Evolutionary conservation across 2,113 vertebrate species (phyloP).

Genomic region (Chloropsis cyanopogon): DNA sequence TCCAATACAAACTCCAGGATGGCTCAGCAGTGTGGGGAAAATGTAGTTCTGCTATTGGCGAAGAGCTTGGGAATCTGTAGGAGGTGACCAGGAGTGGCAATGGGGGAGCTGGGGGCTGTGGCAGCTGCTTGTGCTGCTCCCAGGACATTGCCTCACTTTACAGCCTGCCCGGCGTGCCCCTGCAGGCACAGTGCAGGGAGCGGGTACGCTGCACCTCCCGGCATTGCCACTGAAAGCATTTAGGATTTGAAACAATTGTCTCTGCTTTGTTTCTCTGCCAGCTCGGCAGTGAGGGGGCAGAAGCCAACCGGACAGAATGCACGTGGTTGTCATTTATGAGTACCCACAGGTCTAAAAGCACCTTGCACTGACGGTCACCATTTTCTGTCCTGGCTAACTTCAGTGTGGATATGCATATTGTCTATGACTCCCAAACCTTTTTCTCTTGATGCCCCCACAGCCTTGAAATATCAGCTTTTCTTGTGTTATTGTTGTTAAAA

Average conservation of each 20-base stretch:
- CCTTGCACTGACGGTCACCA: neutral
- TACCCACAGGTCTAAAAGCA: neutral
- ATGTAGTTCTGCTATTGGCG: neutral
- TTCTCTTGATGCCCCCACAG: neutral
- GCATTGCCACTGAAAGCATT: neutral
- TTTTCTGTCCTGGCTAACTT: neutral
- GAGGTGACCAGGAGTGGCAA: neutral
- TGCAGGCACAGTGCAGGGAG: neutral
- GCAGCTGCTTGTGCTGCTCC: neutral
- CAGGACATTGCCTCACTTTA: neutral
- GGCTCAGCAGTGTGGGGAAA: neutral
- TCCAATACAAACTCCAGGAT: neutral
- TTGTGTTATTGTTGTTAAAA: neutral
- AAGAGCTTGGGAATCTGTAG: neutral
- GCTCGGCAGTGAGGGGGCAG: neutral
- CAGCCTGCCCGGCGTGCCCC: neutral
- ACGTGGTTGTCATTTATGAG: neutral
- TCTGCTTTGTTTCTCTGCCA: neutral
- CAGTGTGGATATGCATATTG: rapidly evolving
- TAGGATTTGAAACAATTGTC: neutral
- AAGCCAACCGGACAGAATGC: neutral
- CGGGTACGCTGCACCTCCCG: rapidly evolving
- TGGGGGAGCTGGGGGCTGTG: neutral
- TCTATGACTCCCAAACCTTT: neutral
- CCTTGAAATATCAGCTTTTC: neutral